phyloP scores from a whole-genome alignment of 2,888 invertebrate genomes.

The Hirudinaria manillensis region DNA sequence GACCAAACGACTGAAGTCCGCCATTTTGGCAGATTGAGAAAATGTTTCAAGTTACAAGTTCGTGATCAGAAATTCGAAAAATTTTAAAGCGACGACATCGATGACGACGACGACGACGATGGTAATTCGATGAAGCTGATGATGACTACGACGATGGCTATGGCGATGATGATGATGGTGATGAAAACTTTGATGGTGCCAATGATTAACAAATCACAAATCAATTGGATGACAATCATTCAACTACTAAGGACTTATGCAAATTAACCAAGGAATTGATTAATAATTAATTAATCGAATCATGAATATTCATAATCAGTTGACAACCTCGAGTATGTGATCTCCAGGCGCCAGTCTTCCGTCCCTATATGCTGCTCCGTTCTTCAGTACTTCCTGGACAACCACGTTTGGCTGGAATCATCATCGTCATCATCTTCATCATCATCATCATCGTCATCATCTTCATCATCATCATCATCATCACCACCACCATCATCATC shows the following conservation, averaged over 20 bases:
- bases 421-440: slow-evolving; percentile 17
- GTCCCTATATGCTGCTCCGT: slow-evolving; percentile 54
- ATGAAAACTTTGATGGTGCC: slow-evolving; percentile 10
- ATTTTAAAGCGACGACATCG: slow-evolving; percentile 5
- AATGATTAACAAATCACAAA: slow-evolving; percentile 8
- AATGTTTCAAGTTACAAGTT: too few relatives aligned
- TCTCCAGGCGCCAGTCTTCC: slow-evolving; percentile 55
- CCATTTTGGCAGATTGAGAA: too few relatives aligned
- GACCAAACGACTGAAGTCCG: too few relatives aligned
- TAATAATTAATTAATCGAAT: background rate
- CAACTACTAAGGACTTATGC: background rate
- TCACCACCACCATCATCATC: slow-evolving; percentile 24
- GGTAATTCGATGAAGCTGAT: background rate
- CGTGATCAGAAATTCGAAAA: background rate
- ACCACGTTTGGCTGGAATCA: slow-evolving; percentile 54
- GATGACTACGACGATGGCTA: slow-evolving; percentile 6
- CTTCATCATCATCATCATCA: slow-evolving; percentile 24
- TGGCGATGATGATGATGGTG: slow-evolving; percentile 11
- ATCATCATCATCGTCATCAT: slow-evolving; percentile 23
- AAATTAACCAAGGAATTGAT: background rate
- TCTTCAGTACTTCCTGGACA: slow-evolving; percentile 55
- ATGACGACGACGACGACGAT: slow-evolving; percentile 19
- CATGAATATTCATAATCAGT: background rate
- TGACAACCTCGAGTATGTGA: slow-evolving; percentile 54
- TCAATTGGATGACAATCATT: slow-evolving; percentile 14